Conservation (phyloP, 2,888 invertebrate species). For the Parapristionchus giblindavisi region DNA sequence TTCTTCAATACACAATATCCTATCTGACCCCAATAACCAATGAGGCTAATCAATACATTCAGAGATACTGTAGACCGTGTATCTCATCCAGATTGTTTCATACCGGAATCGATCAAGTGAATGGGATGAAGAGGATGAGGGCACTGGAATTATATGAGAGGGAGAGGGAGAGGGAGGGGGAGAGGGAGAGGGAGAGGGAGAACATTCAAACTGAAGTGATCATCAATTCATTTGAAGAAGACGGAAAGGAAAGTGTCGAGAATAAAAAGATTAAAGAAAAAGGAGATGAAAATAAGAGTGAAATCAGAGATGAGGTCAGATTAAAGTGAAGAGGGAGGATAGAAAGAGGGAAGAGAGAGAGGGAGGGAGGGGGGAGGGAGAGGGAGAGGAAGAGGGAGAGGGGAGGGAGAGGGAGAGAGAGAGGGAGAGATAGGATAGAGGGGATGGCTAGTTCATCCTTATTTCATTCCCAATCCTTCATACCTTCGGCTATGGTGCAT, state of each 20-base stretch:
- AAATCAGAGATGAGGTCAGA: not conserved
- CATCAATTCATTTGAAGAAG: not conserved
- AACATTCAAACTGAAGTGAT: not conserved
- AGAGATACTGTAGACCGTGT: too few species aligned
- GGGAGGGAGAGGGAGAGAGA: not conserved
- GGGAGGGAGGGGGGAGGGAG: not conserved
- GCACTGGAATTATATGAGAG: not conserved
- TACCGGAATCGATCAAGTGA: not conserved
- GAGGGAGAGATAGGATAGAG: not conserved
- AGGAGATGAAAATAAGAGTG: slow-evolving; percentile 22
- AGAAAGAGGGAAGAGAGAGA: slow-evolving; percentile 9
- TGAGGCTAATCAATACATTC: too few species aligned
- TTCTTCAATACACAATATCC: too few species aligned
- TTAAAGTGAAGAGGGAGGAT: slow-evolving; percentile 28
- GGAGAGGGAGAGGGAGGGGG: slow-evolving; percentile 21
- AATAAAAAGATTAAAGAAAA: not conserved
- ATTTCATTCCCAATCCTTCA: not conserved
- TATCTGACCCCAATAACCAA: too few species aligned
- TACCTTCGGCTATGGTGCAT: not conserved
- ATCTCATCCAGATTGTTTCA: too few species aligned
- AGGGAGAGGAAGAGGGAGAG: not conserved
- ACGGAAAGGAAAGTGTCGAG: slow-evolving; percentile 7
- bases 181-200: slow-evolving; percentile 11
- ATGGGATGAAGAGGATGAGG: not conserved
- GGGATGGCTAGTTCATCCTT: slow-evolving; percentile 21